Conservation (phyloP, 2,113 vertebrate species). For the Arizona elegans region DNA sequence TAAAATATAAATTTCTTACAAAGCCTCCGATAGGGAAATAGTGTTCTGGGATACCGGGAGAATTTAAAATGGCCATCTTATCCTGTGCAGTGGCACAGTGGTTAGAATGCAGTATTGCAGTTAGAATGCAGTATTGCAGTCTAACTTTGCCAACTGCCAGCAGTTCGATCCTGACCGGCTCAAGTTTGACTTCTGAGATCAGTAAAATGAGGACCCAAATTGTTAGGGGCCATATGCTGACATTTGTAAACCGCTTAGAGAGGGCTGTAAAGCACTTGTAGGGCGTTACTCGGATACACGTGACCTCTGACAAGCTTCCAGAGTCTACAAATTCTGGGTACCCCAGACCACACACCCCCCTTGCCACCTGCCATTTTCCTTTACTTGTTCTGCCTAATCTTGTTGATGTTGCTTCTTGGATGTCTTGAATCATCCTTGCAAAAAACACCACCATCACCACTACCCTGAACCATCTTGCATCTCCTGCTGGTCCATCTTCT, state of each 20-base stretch:
- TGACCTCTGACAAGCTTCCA: neutral
- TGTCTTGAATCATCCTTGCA: neutral
- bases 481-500: neutral
- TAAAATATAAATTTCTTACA: neutral
- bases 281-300: neutral
- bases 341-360: neutral
- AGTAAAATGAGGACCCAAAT: neutral
- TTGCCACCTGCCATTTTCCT: neutral
- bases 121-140: neutral
- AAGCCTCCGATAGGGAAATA: neutral
- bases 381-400: neutral
- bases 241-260: neutral
- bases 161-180: neutral
- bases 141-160: neutral
- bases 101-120: neutral
- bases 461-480: neutral
- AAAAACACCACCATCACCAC: too few species aligned
- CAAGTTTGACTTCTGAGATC: neutral
- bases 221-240: neutral
- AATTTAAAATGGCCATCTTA: neutral
- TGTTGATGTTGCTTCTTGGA: neutral
- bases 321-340: neutral
- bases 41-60: neutral
- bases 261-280: neutral
- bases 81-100: neutral